These are phyloP conservation scores for Sminthurides aquaticus DNA, from an alignment of 2,888 invertebrate species.

Conservation along the genomic window DNA sequence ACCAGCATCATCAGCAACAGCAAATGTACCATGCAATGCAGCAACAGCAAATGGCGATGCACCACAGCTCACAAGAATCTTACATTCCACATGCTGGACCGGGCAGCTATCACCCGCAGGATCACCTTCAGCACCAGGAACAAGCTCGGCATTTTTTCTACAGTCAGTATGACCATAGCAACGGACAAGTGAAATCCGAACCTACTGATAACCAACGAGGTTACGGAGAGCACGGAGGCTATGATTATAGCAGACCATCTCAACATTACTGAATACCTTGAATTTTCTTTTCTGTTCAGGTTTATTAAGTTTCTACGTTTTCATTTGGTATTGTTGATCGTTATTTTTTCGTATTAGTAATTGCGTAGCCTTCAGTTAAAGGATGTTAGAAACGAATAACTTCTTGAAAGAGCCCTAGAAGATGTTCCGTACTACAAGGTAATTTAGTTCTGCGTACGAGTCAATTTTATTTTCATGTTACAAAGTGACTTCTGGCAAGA, in stretches of 20 bases:
- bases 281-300: not conserved
- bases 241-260: slow-evolving; percentile 4
- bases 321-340: slow-evolving; percentile 4
- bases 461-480: not conserved
- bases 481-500: not conserved
- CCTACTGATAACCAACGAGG: not conserved
- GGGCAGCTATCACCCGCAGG: not conserved
- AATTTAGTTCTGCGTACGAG: not conserved
- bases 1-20: not conserved
- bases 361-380: too few species aligned
- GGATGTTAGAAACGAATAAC: too few species aligned
- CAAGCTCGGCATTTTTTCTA: slow-evolving; percentile 14
- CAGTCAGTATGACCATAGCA: slow-evolving; percentile 20
- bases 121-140: slow-evolving; percentile 6
- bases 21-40: not conserved
- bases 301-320: not conserved
- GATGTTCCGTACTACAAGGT: not conserved
- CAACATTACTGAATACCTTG: slow-evolving; percentile 4
- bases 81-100: not conserved
- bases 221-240: slow-evolving; percentile 13
- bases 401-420: too few species aligned
- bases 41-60: not conserved
- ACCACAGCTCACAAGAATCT: not conserved
- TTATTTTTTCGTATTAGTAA: too few species aligned
- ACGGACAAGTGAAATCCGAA: slow-evolving; percentile 11